Percentiles rank a stretch among this genome's conserved stretches.
Conservation (phyloP, 2,888 invertebrate species). For the Toxonevra muliebris region DNA sequence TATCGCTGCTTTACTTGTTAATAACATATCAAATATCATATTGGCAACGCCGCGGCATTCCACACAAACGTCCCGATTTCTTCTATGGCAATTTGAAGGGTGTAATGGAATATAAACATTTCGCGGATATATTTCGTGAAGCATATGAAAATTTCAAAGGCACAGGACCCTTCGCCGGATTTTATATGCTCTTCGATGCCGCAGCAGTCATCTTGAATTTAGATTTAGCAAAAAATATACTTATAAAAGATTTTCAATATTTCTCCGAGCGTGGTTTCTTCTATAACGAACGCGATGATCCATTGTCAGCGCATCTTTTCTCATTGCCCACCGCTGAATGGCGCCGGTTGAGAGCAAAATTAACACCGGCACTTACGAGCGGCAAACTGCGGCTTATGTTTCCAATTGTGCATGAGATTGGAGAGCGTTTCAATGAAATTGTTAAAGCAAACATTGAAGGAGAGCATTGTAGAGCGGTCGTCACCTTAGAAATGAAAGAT, state of each 20-base stretch:
- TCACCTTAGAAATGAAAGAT: conserved; percentile 49
- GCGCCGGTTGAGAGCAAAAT: conserved; percentile 53
- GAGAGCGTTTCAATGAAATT: conserved; percentile 41
- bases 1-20: conserved; percentile 23
- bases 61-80: conserved; percentile 38
- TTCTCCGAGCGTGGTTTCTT: conserved; percentile 51
- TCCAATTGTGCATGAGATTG: conserved; percentile 40
- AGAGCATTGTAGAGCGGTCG: not conserved
- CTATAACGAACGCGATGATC: conserved; percentile 52
- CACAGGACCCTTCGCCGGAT: conserved; percentile 46
- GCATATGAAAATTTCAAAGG: conserved; percentile 45
- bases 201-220: conserved; percentile 48
- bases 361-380: conserved; percentile 52
- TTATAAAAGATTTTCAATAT: conserved; percentile 49
- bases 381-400: conserved; percentile 52
- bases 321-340: conserved; percentile 56
- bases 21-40: conserved; percentile 40
- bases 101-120: conserved; percentile 38
- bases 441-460: conserved; percentile 32
- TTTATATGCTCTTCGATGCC: conserved; percentile 47
- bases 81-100: conserved; percentile 50
- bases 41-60: conserved; percentile 46
- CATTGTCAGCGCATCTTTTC: conserved; percentile 57
- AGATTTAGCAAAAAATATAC: conserved; percentile 53
- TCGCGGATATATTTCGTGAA: conserved; percentile 46